These are phyloP conservation scores for Steinernema khuongi DNA, from an alignment of 1,140 invertebrate species.

Conservation along the genomic window DNA sequence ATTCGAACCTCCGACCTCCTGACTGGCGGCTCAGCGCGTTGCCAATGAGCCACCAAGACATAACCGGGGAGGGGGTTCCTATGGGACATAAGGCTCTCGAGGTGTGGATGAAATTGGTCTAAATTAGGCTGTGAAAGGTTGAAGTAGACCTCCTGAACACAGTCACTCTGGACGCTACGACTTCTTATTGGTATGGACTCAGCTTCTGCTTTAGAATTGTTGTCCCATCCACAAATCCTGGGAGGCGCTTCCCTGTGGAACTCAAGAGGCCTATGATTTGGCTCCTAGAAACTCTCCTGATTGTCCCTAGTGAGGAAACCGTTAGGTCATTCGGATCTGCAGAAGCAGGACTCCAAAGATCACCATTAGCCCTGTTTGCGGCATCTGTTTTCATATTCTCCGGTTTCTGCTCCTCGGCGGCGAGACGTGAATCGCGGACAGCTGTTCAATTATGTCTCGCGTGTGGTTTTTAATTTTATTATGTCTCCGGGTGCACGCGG, in stretches of 20 bases:
- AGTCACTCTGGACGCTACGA: no score
- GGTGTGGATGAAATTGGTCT: not conserved
- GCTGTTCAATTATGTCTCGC: slow-evolving; percentile 6
- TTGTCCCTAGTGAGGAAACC: no score
- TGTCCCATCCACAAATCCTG: no score
- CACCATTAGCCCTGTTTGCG: not conserved
- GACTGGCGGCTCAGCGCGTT: not conserved
- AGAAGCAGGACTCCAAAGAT: not conserved
- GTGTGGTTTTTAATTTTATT: slow-evolving; percentile 6
- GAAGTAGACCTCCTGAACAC: no score
- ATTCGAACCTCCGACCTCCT: not conserved
- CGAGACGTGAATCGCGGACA: not conserved
- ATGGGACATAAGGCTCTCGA: not conserved
- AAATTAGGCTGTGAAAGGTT: no score
- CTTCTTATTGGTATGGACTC: no score
- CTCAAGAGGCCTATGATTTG: no score
- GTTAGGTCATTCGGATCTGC: no score
- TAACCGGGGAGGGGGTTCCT: not conserved
- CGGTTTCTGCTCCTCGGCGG: not conserved
- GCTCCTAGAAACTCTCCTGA: no score
- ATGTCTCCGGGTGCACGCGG: not conserved
- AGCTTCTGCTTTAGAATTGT: no score
- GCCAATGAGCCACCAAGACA: not conserved
- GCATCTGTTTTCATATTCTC: not conserved
- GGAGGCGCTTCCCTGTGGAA: no score